Evolutionary conservation across 2,797 vertebrate genomes (phyloP).

Genomic region (Fistularia commersonii): DNA sequence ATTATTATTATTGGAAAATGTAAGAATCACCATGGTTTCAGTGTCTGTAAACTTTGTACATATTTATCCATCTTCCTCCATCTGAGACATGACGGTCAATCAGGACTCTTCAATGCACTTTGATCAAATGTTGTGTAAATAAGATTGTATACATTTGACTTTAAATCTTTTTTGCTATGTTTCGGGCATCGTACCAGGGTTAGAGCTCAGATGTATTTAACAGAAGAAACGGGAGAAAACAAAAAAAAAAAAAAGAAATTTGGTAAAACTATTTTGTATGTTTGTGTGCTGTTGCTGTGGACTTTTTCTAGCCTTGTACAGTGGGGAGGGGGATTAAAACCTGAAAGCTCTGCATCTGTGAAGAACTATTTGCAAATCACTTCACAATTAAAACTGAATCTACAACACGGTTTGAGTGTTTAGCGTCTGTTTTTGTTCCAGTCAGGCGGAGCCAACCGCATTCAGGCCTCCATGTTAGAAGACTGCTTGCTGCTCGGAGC

Average conservation of each 20-base stretch:
- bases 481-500: too few relatives aligned
- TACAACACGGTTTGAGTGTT: slow-evolving; percentile 39
- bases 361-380: slow-evolving; percentile 65
- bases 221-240: slow-evolving; percentile 33
- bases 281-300: slow-evolving; percentile 83
- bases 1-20: too few relatives aligned
- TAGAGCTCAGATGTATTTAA: slow-evolving; percentile 87
- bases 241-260: slow-evolving; percentile 66
- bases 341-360: slow-evolving; percentile 65
- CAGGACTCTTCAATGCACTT: slow-evolving; percentile 95
- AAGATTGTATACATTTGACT: slow-evolving; percentile 83
- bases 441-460: too few relatives aligned
- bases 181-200: slow-evolving; percentile 85
- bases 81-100: slow-evolving; percentile 69
- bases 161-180: slow-evolving; percentile 88
- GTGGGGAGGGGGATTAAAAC: slow-evolving; percentile 36
- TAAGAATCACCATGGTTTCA: slow-evolving; percentile 74
- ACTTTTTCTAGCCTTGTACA: slow-evolving; percentile 81
- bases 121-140: slow-evolving; percentile 93
- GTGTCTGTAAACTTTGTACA: slow-evolving; percentile 89
- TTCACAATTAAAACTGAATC: slow-evolving; percentile 70
- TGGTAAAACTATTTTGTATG: slow-evolving; percentile 97
- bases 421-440: not conserved
- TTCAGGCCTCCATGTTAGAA: too few relatives aligned
- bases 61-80: slow-evolving; percentile 66